Evolutionary conservation across 1,140 invertebrate genomes (phyloP).

Genomic region (Cyphomyrmex costatus): DNA sequence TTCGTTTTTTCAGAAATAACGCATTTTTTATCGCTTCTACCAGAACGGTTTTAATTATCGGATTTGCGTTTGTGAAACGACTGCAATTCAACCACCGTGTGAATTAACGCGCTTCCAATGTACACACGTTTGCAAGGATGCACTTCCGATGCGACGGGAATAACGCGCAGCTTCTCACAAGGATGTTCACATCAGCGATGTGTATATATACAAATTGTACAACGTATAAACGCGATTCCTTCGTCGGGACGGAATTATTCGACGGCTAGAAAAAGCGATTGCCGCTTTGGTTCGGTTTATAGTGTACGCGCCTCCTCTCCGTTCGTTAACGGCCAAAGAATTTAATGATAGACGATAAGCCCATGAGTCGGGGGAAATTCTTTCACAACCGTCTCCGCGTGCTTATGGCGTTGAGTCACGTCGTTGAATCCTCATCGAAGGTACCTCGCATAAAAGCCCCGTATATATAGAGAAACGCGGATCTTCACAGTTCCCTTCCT

Average conservation of each 20-base stretch:
- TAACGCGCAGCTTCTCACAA: conserved; percentile 20
- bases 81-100: conserved; percentile 7
- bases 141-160: conserved; percentile 25
- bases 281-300: conserved; percentile 48
- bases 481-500: not conserved
- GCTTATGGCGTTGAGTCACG: conserved; percentile 72
- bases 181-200: conserved; percentile 22
- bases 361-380: conserved; percentile 49
- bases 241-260: conserved; percentile 36
- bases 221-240: conserved; percentile 34
- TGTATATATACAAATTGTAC: conserved; percentile 40
- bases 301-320: conserved; percentile 25
- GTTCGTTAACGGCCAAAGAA: conserved; percentile 59
- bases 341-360: conserved; percentile 74
- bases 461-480: conserved; percentile 34
- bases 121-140: not conserved
- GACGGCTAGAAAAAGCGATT: conserved; percentile 38
- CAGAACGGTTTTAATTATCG: conserved; percentile 30
- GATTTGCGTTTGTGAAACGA: not conserved
- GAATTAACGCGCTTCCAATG: conserved; percentile 8
- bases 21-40: not conserved
- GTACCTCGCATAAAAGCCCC: conserved; percentile 52
- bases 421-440: conserved; percentile 62
- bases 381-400: conserved; percentile 60
- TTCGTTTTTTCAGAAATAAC: not conserved